Conservation (phyloP, 2,113 vertebrate genomes). For the Prochilodus magdalenae region DNA sequence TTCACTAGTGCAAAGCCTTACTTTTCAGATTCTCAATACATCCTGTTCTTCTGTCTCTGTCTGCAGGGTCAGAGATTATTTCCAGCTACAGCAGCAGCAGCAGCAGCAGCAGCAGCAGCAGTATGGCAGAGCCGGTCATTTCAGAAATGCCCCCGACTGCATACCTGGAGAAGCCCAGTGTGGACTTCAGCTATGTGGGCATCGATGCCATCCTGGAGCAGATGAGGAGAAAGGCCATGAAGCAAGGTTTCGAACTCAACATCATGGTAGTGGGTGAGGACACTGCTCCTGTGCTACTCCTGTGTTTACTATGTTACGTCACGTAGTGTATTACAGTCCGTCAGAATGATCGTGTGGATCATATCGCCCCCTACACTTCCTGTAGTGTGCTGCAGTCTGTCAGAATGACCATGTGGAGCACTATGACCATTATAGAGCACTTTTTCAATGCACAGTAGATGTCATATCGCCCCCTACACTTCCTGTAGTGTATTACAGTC, state of each 20-base stretch:
- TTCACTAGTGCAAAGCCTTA: too few species aligned
- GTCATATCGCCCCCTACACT: too few species aligned
- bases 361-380: too few species aligned
- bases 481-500: too few species aligned
- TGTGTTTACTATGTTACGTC: too few species aligned
- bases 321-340: too few species aligned
- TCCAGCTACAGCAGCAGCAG: slow-evolving; percentile 69
- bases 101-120: slow-evolving; percentile 75
- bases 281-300: neutral
- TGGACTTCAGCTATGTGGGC: slow-evolving; percentile 95
- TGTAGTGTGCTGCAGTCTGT: too few species aligned
- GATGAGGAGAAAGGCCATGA: slow-evolving; percentile 99
- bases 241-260: slow-evolving; percentile 98
- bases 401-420: too few species aligned
- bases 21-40: neutral
- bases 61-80: slow-evolving; percentile 73
- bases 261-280: slow-evolving; percentile 94
- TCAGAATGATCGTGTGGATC: too few species aligned
- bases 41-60: slow-evolving; percentile 26
- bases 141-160: slow-evolving; percentile 56
- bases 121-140: slow-evolving; percentile 84
- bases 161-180: slow-evolving; percentile 77
- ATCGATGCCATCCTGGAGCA: slow-evolving; percentile 98
- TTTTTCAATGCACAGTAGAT: too few species aligned
- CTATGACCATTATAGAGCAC: too few species aligned